A percentile compares a stretch with the other conserved stretches of the same genome.
phyloP scores from a whole-genome alignment of 2,888 invertebrate genomes.

The Leucophenga maculata region DNA sequence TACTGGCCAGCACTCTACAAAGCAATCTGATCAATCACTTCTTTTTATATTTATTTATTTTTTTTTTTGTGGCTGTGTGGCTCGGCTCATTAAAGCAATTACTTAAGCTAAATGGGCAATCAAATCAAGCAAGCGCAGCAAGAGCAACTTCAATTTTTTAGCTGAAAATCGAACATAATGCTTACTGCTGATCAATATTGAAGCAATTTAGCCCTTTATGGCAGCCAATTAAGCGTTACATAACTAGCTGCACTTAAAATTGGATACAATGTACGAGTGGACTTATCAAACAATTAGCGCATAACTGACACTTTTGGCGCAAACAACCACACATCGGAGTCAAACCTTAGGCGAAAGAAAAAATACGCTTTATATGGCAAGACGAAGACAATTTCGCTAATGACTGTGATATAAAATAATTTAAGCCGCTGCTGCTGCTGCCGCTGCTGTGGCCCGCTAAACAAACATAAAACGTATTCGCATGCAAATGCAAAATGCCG shows the following conservation, averaged over 20 bases:
- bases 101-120: conserved; percentile 9
- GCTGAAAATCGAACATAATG: background rate
- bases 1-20: background rate
- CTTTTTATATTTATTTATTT: too few species aligned
- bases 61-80: background rate
- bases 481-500: too few species aligned
- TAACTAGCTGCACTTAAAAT: too few species aligned
- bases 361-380: background rate
- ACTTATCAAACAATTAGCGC: too few species aligned
- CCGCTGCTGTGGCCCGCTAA: background rate
- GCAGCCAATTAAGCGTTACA: too few species aligned
- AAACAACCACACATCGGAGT: too few species aligned
- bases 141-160: background rate
- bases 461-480: too few species aligned
- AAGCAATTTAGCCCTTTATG: too few species aligned
- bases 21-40: background rate
- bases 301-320: too few species aligned
- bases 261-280: too few species aligned
- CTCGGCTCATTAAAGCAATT: background rate
- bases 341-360: background rate
- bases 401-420: conserved; percentile 20
- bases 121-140: conserved; percentile 1
- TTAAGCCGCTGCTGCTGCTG: background rate
- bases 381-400: conserved; percentile 13
- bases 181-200: background rate